Evolutionary conservation across 2,113 vertebrate species (phyloP), one percentile per base, ranked within the genome.

Genomic region (Ophiodon elongatus): DNA sequence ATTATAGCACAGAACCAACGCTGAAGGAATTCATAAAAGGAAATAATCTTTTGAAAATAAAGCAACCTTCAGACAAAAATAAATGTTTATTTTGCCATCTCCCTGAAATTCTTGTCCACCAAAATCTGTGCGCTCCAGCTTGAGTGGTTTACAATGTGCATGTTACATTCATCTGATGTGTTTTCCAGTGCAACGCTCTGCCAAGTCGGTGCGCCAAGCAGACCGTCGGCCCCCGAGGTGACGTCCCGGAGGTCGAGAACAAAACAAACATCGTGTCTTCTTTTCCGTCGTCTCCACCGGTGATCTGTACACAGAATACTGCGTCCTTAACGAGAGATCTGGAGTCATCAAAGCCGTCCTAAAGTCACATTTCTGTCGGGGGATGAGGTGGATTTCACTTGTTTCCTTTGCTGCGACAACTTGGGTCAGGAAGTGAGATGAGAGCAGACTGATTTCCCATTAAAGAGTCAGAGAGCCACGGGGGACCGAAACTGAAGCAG

Each of bases 381-480:
- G 33, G 27, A 33, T 8, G 52, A 64, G 41, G 15, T 23, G 41
- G 33, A 80, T 74, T 59, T 71, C 14, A 47, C 66, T 86, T 79
- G 86, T 83, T 86, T 88, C 45, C 82, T 69, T 50, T 70, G 57
- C 76, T 35, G 67, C 13, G 69, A 93, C 83, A 88, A 41, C 73
- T 43, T 25, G 56, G 11, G 68, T 29, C 74, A 80, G 85, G 88
- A 91, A 89, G 80, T 73, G 2, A 67, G 74, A 71, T 82, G 76
- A 13, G 68, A 70, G 83, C 92, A 93, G 31, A 54, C 60, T 87
- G 90, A 8, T 85, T 92, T 87, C 66, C 71, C 91, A 92, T 93
- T 87, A 90, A 17, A 5, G 71, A 75, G 73, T 11, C 83, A 6
- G 68, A 37, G 59, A 76, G 41, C n/a, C 85, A 54, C 41, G 0